These are phyloP conservation scores for Tragelaphus buxtoni DNA, from an alignment of 2,113 vertebrate genomes.

Conservation along the genomic window DNA sequence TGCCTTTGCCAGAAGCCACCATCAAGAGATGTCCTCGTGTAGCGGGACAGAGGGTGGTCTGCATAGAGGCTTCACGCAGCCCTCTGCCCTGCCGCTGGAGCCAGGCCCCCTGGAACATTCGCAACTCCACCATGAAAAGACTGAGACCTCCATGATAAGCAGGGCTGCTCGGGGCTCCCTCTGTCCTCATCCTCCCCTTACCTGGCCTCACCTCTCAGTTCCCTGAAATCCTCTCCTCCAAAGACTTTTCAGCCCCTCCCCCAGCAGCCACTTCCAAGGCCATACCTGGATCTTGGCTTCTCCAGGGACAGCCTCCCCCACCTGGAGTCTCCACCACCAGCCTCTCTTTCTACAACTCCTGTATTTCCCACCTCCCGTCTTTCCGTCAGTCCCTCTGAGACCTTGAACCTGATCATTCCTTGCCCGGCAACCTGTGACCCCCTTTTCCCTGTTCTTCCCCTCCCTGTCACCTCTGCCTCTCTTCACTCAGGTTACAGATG, in stretches of 20 bases:
- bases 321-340: background rate
- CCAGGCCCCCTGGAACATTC: background rate
- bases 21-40: background rate
- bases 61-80: background rate
- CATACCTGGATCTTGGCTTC: background rate
- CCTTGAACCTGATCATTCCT: background rate
- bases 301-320: background rate
- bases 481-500: background rate
- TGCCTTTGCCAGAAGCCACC: background rate
- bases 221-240: background rate
- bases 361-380: background rate
- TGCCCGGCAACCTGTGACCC: background rate
- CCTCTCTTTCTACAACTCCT: background rate
- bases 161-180: background rate
- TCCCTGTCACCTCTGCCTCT: background rate
- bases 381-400: rapidly evolving
- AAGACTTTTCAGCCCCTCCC: background rate
- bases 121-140: background rate
- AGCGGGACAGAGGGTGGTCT: background rate
- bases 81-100: background rate
- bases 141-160: background rate
- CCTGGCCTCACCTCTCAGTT: background rate
- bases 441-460: background rate
- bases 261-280: background rate
- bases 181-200: background rate